Conservation (phyloP, 2,888 invertebrate genomes). For the Ectemnius lituratus region DNA sequence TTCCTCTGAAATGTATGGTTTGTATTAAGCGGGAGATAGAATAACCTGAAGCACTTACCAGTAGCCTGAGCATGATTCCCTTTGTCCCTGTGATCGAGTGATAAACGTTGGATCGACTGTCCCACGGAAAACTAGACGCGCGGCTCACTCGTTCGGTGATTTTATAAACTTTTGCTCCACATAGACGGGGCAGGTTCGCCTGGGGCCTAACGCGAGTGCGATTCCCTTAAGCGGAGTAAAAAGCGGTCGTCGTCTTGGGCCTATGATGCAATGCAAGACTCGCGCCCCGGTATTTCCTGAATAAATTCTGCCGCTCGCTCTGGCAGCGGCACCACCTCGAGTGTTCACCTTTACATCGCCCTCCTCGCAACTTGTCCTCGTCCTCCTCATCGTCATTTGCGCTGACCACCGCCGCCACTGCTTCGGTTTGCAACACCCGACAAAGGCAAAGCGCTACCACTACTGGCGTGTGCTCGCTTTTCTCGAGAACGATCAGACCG, state of each 20-base stretch:
- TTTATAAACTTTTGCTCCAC: conserved; percentile 75
- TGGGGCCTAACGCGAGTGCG: conserved; percentile 56
- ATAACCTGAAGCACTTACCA: conserved; percentile 57
- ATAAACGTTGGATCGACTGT: conserved; percentile 43
- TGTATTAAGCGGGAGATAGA: neutral
- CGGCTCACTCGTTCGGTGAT: conserved; percentile 57
- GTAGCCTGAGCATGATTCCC: conserved; percentile 59
- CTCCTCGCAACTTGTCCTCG: conserved; percentile 35
- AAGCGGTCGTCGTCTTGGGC: conserved; percentile 62
- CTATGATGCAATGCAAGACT: conserved; percentile 66
- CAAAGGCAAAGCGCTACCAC: neutral
- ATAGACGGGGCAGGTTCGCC: conserved; percentile 57
- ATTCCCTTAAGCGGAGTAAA: conserved; percentile 76
- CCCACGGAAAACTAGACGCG: conserved; percentile 68
- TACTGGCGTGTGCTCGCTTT: conserved; percentile 17
- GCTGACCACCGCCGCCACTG: conserved; percentile 15
- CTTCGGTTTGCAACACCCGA: no score
- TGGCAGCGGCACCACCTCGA: conserved; percentile 29
- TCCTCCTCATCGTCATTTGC: conserved; percentile 35
- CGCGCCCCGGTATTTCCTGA: conserved; percentile 74
- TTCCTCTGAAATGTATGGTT: neutral
- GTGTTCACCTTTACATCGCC: conserved; percentile 14
- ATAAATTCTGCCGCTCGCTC: conserved; percentile 66
- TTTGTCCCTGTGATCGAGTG: neutral
- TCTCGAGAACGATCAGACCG: conserved; percentile 31